Conservation (phyloP, 1,140 invertebrate species). For the Hyles vespertilio region DNA sequence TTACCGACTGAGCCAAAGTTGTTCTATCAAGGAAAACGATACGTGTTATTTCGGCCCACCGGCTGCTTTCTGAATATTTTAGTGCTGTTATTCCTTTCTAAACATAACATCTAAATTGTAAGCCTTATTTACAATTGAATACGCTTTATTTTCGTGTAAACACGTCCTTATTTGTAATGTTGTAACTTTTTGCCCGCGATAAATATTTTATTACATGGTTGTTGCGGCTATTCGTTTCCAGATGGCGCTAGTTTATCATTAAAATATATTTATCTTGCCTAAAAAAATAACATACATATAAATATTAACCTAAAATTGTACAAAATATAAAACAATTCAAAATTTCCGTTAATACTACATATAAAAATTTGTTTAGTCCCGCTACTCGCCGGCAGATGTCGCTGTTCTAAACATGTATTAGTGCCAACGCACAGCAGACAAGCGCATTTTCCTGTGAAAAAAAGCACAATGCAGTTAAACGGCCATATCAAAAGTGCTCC, state of each 20-base stretch:
- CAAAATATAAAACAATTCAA: neutral
- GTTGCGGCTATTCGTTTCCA: constrained; percentile 26
- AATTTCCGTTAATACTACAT: neutral
- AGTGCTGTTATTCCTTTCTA: constrained; percentile 41
- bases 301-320: neutral
- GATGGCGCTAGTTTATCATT: constrained; percentile 28
- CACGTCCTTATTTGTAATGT: constrained; percentile 32
- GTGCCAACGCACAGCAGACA: neutral
- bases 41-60: constrained; percentile 41
- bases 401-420: constrained; percentile 1
- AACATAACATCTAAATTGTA: constrained; percentile 14
- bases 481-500: constrained; percentile 1
- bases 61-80: constrained; percentile 48
- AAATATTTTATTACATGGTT: constrained; percentile 48
- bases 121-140: constrained; percentile 19
- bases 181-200: constrained; percentile 50
- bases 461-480: too few relatives aligned
- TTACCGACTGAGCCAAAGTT: too few relatives aligned
- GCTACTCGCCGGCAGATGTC: constrained; percentile 49
- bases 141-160: constrained; percentile 28
- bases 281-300: too few relatives aligned
- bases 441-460: too few relatives aligned
- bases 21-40: too few relatives aligned
- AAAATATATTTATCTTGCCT: too few relatives aligned
- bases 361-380: constrained; percentile 9